Evolutionary conservation across 2,113 vertebrate genomes (phyloP), one percentile per base, ranked within the genome.

Genomic region (Urocolius indicus): DNA sequence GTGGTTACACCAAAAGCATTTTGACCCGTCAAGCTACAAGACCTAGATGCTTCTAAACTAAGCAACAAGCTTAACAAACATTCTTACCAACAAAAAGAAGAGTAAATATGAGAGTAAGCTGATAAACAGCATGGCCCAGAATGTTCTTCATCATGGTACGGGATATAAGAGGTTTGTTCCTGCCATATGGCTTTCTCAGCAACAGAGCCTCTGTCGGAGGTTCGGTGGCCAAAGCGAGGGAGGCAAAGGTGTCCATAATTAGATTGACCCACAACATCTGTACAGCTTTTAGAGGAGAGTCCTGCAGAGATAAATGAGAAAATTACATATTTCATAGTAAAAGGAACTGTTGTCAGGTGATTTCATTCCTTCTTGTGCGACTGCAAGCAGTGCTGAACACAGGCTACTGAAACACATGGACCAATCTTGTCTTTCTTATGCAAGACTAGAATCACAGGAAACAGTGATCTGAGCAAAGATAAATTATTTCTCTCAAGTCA

Each of bases 131-230:
- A 0, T 99, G 99, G 92, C 99, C 99, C 85, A 99, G 96, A 90
- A 99, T 99, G 98, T 99, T 99, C 97, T 99, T 99, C 95, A 99
- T 99, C 99, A 99, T 99, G 93, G 99, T 99, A 89, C 99, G 98
- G 26, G 99, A 99, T 96, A 99, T 99, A 52, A 99, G 99, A 4
- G 99, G 98, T 92, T 99, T 99, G 97, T 99, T 99, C 89, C 99
- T 98, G 86, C 99, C 99, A 1, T 99, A 99, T 0, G 99, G 99
- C 97, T 98, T 99, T 87, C 99, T 97, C 94, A 97, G 98, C 45
- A 99, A 97, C 55, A 99, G 98, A 13, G 98, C 97, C 95, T 99
- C 99, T 1, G 99, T 99, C 10, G 99, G 99, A 0, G 99, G 99
- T 91, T 99, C 99, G 0, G 99, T 99, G 61, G 99, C 99, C 98